These are phyloP conservation scores for Acanthosepion lycidas DNA, from an alignment of 2,888 invertebrate genomes.

Conservation along the genomic window DNA sequence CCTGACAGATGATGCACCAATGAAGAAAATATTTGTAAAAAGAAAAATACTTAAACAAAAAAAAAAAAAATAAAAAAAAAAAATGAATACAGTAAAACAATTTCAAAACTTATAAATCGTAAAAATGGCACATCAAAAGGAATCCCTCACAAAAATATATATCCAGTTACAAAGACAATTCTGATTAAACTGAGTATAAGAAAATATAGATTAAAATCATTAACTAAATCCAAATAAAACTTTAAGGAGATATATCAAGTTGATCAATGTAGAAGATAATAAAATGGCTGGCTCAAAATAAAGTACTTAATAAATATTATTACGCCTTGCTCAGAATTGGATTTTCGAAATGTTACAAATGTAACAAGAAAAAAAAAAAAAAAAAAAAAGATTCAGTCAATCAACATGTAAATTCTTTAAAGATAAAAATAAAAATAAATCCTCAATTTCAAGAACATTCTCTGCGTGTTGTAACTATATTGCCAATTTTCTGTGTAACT, in stretches of 20 bases:
- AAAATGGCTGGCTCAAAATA: neutral
- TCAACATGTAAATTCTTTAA: neutral
- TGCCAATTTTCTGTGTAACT: slow-evolving; percentile 69
- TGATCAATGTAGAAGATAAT: neutral
- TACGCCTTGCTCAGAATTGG: neutral
- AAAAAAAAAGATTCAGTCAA: neutral
- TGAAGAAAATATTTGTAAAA: too few relatives aligned
- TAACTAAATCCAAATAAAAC: too few relatives aligned
- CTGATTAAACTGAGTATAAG: too few relatives aligned
- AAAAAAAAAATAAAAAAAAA: too few relatives aligned
- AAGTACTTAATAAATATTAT: neutral
- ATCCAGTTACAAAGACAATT: too few relatives aligned
- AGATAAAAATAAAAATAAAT: neutral
- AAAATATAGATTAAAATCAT: neutral
- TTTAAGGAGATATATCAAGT: too few relatives aligned
- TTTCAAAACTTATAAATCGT: too few relatives aligned
- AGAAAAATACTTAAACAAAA: too few relatives aligned
- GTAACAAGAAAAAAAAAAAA: neutral
- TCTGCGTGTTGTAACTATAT: slow-evolving; percentile 70
- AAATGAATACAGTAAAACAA: too few relatives aligned
- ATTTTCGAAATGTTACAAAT: neutral
- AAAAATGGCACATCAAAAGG: too few relatives aligned
- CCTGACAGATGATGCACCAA: too few relatives aligned
- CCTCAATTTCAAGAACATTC: slow-evolving; percentile 64
- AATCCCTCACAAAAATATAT: too few relatives aligned